A percentile compares a stretch with the other conserved stretches of the same genome.
Conservation (phyloP, 1,140 invertebrate species). For the Trichonephila clavata region DNA sequence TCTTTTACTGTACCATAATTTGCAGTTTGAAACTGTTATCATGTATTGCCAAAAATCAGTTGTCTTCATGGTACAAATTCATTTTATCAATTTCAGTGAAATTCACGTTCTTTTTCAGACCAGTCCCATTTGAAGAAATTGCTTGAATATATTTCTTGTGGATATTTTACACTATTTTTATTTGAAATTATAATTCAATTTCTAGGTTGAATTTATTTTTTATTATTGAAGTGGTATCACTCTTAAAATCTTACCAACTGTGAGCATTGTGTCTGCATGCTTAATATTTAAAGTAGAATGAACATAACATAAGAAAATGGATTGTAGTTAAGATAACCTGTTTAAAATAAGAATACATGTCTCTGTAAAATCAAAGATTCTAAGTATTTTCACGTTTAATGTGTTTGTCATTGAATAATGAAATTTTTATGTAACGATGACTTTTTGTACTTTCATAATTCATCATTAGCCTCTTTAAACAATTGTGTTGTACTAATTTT, state of each 20-base stretch:
- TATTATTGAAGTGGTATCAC: neutral
- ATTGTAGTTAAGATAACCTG: neutral
- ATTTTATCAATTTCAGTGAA: too few relatives aligned
- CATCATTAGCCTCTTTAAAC: neutral
- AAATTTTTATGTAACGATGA: neutral
- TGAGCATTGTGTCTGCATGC: neutral
- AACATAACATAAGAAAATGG: neutral
- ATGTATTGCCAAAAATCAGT: too few relatives aligned
- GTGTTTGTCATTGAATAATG: constrained; percentile 44
- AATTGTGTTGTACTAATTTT: neutral
- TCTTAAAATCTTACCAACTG: neutral
- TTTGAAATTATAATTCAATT: too few relatives aligned
- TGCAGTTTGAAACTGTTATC: too few relatives aligned
- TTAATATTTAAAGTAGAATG: neutral
- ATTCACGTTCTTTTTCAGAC: too few relatives aligned
- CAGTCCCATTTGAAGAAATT: too few relatives aligned
- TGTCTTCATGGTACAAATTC: too few relatives aligned
- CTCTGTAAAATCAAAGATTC: constrained; percentile 46
- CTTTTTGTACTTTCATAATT: neutral
- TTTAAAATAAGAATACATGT: neutral
- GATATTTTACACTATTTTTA: too few relatives aligned
- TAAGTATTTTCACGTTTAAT: constrained; percentile 60
- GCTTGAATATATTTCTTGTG: too few relatives aligned
- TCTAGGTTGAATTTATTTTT: too few relatives aligned
- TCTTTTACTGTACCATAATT: too few relatives aligned